Percentiles rank a stretch among this genome's conserved stretches.
Evolutionary conservation across 2,113 vertebrate genomes (phyloP).

Genomic region (Camelus bactrianus): DNA sequence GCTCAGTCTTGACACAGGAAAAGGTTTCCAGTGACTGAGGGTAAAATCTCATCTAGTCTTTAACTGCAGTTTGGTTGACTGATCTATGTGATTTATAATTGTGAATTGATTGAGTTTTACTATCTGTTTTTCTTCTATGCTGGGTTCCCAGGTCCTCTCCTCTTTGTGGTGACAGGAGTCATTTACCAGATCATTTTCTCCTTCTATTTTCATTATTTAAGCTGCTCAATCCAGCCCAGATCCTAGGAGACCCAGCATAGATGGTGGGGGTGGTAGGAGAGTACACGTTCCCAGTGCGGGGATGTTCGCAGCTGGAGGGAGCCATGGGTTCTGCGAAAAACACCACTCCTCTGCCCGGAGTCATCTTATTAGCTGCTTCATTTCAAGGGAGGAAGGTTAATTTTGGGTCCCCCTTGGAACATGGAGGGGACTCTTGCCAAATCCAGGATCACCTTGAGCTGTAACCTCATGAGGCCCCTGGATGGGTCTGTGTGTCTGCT

Average conservation of each 20-base stretch:
- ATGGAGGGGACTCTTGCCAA: slow-evolving; percentile 22
- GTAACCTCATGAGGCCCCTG: not conserved
- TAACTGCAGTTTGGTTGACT: not conserved
- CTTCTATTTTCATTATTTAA: not conserved
- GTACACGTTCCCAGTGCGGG: not conserved
- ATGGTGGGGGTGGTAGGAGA: not conserved
- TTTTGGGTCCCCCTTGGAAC: slow-evolving; percentile 22
- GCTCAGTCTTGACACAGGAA: not conserved
- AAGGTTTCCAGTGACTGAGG: not conserved
- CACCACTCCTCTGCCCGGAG: not conserved
- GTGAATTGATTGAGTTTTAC: not conserved
- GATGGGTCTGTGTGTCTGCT: slow-evolving; percentile 13
- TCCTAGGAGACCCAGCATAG: not conserved
- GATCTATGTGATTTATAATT: not conserved
- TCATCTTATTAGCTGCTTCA: slow-evolving; percentile 14
- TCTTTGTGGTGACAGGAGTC: not conserved
- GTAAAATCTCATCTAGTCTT: not conserved
- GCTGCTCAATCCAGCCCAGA: not conserved
- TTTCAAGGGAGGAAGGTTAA: not conserved
- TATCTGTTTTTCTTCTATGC: not conserved
- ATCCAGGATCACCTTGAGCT: not conserved
- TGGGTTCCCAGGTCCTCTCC: not conserved
- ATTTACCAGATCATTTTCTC: not conserved
- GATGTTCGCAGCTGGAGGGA: not conserved
- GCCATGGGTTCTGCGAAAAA: not conserved